Evolutionary conservation across 2,113 vertebrate genomes (phyloP).

Genomic region (Mustela lutreola): DNA sequence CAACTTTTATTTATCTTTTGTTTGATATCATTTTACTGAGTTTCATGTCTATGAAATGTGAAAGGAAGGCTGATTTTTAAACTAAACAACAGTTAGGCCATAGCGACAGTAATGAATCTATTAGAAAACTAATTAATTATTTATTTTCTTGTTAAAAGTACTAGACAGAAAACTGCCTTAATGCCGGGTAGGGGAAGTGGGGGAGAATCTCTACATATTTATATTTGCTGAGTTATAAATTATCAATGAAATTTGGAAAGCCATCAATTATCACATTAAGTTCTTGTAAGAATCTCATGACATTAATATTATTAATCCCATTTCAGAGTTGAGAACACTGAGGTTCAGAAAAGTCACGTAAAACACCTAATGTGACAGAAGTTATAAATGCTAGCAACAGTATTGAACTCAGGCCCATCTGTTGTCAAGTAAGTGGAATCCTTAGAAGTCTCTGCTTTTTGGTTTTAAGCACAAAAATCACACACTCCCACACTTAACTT

Average conservation of each 20-base stretch:
- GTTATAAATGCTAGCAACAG: neutral
- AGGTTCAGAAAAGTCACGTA: neutral
- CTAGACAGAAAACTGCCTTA: neutral
- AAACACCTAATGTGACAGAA: constrained; percentile 2
- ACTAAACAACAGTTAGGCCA: neutral
- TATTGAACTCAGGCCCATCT: neutral
- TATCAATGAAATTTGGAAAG: neutral
- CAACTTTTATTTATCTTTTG: neutral
- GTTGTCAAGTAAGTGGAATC: constrained; percentile 32
- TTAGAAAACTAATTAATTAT: neutral
- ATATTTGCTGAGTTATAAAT: neutral
- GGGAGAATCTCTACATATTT: neutral
- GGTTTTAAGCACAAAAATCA: constrained; percentile 43
- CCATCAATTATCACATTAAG: neutral
- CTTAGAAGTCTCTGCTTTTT: neutral
- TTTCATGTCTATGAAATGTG: neutral
- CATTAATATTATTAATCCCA: neutral
- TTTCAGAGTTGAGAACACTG: constrained; percentile 21
- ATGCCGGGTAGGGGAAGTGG: too few relatives aligned
- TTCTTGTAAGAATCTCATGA: neutral
- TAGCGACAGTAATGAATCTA: neutral
- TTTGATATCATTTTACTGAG: neutral
- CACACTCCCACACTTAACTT: constrained; percentile 34
- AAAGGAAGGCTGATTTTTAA: neutral
- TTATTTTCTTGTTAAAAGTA: neutral